A percentile compares a stretch with the other conserved stretches of the same genome.
Conservation (phyloP, 2,888 invertebrate species). For the Leptothorax acervorum region DNA sequence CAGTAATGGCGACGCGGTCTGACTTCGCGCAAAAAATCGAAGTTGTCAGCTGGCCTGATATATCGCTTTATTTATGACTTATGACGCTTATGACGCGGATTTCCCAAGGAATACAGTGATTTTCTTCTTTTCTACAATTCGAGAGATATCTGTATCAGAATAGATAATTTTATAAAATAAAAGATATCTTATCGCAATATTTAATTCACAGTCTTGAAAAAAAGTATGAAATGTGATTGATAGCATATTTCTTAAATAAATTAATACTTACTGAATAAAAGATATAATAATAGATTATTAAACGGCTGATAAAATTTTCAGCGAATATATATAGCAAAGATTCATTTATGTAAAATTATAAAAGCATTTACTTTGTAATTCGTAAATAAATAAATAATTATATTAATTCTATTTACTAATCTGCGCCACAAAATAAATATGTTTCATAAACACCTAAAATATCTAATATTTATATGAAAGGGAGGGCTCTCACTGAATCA, state of each 20-base stretch:
- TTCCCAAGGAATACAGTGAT: neutral
- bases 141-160: neutral
- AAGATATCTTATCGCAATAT: neutral
- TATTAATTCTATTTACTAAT: neutral
- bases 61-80: conserved; percentile 36
- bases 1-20: conserved; percentile 61
- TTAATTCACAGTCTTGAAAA: neutral
- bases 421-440: neutral
- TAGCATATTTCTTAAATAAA: neutral
- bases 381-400: neutral
- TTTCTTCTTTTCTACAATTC: neutral
- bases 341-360: neutral
- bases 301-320: neutral
- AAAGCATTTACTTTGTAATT: neutral
- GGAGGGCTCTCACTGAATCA: neutral
- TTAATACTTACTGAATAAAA: neutral
- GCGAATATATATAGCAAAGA: neutral
- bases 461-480: neutral
- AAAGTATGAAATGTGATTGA: neutral
- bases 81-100: conserved; percentile 23
- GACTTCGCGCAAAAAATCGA: conserved; percentile 50
- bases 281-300: neutral
- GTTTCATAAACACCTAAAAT: neutral
- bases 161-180: conserved; percentile 1
- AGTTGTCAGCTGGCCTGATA: conserved; percentile 8